These are phyloP conservation scores for Mactromeris polynyma DNA, from an alignment of 2,888 invertebrate species.

Conservation along the genomic window DNA sequence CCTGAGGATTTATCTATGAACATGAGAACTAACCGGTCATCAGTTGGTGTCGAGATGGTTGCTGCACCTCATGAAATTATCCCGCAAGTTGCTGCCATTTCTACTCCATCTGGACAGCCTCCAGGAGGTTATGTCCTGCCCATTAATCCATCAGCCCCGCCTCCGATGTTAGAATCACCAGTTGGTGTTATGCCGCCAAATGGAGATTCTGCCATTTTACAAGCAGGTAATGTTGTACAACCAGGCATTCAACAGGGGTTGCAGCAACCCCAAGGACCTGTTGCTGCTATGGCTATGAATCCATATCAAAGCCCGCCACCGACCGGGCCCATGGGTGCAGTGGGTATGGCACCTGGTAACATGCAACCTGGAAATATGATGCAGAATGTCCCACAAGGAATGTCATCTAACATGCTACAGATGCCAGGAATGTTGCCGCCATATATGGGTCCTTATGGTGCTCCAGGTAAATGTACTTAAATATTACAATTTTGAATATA, in stretches of 20 bases:
- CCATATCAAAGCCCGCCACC: background rate
- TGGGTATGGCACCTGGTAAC: slow-evolving; percentile 8
- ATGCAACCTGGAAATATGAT: slow-evolving; percentile 7
- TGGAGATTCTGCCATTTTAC: slow-evolving; percentile 55
- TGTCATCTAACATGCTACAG: slow-evolving; percentile 40
- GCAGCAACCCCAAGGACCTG: background rate
- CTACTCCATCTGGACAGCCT: background rate
- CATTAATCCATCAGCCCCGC: slow-evolving; percentile 20
- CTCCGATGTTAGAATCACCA: slow-evolving; percentile 1
- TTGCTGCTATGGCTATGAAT: background rate
- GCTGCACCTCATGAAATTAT: background rate
- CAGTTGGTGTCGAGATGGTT: slow-evolving; percentile 18
- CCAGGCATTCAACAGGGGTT: background rate
- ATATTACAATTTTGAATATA: too few species aligned
- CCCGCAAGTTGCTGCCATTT: background rate
- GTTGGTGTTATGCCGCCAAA: slow-evolving; percentile 32
- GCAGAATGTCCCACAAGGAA: slow-evolving; percentile 16
- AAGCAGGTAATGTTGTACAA: slow-evolving; percentile 40
- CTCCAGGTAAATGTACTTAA: slow-evolving; percentile 39
- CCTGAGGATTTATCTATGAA: background rate
- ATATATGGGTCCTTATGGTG: slow-evolving; percentile 55
- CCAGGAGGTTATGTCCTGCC: slow-evolving; percentile 25
- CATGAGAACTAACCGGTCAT: background rate
- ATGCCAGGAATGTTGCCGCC: slow-evolving; percentile 58
- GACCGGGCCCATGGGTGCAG: slow-evolving; percentile 19